Conservation (phyloP, 2,797 vertebrate species). For the Phoebastria nigripes region DNA sequence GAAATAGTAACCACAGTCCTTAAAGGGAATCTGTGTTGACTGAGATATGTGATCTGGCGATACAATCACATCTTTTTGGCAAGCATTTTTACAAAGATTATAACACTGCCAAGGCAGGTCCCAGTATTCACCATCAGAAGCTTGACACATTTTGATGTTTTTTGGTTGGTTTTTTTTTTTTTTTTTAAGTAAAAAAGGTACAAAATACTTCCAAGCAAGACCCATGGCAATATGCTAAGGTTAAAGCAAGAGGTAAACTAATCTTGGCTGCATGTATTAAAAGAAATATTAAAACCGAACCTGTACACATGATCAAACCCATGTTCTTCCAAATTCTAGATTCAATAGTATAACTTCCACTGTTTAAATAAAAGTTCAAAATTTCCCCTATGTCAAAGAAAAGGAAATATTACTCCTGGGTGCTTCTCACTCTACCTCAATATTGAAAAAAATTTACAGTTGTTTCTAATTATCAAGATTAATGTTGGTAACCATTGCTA, state of each 20-base stretch:
- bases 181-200: not conserved
- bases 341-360: not conserved
- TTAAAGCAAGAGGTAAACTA: not conserved
- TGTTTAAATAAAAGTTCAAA: not conserved
- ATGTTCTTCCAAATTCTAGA: not conserved
- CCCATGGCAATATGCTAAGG: accelerated
- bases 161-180: not conserved
- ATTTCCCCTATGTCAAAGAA: not conserved
- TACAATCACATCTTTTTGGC: not conserved
- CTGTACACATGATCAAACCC: not conserved
- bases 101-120: not conserved
- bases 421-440: not conserved
- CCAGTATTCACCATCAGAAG: not conserved
- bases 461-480: not conserved
- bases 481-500: not conserved
- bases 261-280: not conserved
- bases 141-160: not conserved
- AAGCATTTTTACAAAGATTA: not conserved
- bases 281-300: not conserved
- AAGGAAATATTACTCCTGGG: not conserved
- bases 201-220: not conserved
- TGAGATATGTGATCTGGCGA: not conserved
- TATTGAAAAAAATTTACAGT: not conserved
- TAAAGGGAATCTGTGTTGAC: not conserved
- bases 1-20: not conserved